A percentile compares a stretch with the other conserved stretches of the same genome.
These are phyloP conservation scores for Teinopalpus imperialis DNA, from an alignment of 2,888 invertebrate genomes.

Conservation along the genomic window DNA sequence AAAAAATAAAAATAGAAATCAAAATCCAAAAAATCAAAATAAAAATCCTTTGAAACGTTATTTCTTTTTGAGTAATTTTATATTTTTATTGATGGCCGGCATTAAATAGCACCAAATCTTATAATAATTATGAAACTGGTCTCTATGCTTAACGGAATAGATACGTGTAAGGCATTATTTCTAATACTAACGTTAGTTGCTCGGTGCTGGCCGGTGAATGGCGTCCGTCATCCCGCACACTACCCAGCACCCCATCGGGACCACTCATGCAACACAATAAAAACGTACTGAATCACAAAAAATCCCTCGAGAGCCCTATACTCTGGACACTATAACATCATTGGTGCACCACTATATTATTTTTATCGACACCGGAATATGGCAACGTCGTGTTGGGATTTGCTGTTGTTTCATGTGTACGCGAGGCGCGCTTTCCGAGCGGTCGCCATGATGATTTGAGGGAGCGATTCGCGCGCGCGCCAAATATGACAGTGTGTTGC, in stretches of 20 bases:
- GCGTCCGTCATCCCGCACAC: constrained; percentile 66
- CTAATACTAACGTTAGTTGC: constrained; percentile 71
- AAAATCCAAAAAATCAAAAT: no score
- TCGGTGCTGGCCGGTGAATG: constrained; percentile 76
- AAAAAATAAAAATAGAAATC: no score
- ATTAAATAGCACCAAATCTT: no score
- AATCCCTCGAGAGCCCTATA: constrained; percentile 41
- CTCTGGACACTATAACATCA: constrained; percentile 36
- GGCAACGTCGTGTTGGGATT: constrained; percentile 41
- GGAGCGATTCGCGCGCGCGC: constrained; percentile 75
- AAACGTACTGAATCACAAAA: constrained; percentile 59
- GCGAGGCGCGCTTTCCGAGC: constrained; percentile 65
- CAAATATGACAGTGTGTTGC: constrained; percentile 44
- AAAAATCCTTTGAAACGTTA: no score
- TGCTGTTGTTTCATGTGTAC: constrained; percentile 50
- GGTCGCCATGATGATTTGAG: constrained; percentile 71
- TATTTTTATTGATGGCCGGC: no score
- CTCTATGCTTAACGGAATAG: no score
- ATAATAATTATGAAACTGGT: no score
- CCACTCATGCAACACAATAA: constrained; percentile 74
- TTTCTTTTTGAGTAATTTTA: no score
- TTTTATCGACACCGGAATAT: constrained; percentile 36
- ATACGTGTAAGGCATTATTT: background rate
- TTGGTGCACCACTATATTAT: constrained; percentile 27
- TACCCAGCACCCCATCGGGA: constrained; percentile 59